phyloP scores from a whole-genome alignment of 2,797 vertebrate genomes.

The Xerus rutilus region DNA sequence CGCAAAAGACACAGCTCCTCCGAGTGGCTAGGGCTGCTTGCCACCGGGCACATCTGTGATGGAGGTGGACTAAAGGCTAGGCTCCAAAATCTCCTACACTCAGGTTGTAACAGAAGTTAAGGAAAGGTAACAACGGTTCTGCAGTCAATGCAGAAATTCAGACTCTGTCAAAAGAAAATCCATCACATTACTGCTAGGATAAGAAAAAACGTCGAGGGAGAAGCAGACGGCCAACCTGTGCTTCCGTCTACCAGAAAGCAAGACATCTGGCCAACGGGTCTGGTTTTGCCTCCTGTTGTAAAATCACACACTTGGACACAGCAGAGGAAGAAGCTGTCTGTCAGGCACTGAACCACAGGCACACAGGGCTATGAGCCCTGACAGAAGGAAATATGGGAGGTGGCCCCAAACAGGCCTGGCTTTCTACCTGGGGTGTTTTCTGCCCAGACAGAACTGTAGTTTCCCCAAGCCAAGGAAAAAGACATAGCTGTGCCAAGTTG shows the following conservation, averaged over 20 bases:
- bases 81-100: neutral
- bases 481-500: neutral
- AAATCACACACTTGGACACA: neutral
- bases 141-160: neutral
- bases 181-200: neutral
- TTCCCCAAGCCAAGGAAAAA: neutral
- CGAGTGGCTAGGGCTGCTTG: fast-evolving
- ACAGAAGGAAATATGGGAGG: neutral
- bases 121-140: neutral
- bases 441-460: neutral
- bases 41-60: too few relatives aligned
- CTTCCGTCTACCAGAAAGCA: neutral
- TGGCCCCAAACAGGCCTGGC: fast-evolving
- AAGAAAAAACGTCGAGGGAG: fast-evolving
- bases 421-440: neutral
- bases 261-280: neutral
- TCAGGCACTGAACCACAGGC: neutral
- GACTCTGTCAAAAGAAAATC: neutral
- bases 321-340: neutral
- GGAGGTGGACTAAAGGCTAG: neutral
- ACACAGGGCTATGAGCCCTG: fast-evolving
- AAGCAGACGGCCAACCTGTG: neutral
- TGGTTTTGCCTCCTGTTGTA: neutral
- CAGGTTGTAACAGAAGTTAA: neutral
- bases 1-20: neutral